Percentiles rank a stretch among this genome's conserved stretches.
Conservation (phyloP, 2,797 vertebrate species). For the Thamnophis elegans region DNA sequence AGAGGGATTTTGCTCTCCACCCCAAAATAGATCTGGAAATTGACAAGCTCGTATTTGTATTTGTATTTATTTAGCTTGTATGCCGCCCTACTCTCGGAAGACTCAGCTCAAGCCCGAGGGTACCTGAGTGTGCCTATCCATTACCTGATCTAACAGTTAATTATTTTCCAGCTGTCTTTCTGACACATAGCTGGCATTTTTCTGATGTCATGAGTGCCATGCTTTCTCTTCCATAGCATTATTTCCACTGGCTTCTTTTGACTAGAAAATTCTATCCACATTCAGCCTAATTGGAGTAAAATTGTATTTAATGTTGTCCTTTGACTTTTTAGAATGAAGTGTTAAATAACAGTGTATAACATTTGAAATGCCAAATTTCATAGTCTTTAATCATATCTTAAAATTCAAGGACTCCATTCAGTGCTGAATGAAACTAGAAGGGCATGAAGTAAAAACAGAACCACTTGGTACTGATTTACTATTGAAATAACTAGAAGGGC, state of each 20-base stretch:
- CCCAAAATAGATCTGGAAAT: too few species aligned
- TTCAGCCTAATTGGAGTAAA: background rate
- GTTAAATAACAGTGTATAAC: background rate
- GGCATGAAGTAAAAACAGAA: conserved; percentile 1
- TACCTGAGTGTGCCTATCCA: too few species aligned
- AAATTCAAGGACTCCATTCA: rapidly evolving
- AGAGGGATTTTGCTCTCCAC: too few species aligned
- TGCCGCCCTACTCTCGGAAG: too few species aligned
- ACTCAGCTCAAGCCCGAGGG: too few species aligned
- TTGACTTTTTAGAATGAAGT: background rate
- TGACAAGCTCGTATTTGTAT: too few species aligned
- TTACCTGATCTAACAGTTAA: too few species aligned
- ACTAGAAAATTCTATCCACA: background rate
- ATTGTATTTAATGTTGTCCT: conserved; percentile 15
- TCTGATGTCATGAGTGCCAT: background rate
- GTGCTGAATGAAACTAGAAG: background rate
- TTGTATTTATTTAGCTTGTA: too few species aligned
- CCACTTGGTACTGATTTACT: background rate
- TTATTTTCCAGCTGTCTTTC: background rate
- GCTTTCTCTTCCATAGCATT: background rate
- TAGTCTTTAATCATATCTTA: background rate
- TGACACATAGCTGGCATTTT: background rate
- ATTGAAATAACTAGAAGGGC: background rate
- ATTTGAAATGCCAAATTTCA: background rate
- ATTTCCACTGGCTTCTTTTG: background rate